Evolutionary conservation across 2,113 vertebrate genomes (phyloP).

Genomic region (Oryzias curvinotus): DNA sequence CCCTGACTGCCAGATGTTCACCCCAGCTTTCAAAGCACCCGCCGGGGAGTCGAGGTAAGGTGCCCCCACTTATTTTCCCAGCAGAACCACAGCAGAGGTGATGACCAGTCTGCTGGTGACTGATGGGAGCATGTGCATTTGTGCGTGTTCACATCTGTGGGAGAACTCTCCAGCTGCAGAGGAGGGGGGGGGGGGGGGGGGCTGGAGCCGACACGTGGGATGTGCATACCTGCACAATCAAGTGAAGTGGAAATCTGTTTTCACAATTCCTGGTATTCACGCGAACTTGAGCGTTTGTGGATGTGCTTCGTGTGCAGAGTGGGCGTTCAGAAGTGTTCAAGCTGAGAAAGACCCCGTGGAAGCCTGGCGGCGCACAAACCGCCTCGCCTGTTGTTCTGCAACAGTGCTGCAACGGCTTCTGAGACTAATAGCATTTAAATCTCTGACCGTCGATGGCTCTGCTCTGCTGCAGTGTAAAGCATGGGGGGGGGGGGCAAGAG

Average conservation of each 20-base stretch:
- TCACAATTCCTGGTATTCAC: not conserved
- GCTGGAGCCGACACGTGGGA: conserved; percentile 28
- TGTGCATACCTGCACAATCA: not conserved
- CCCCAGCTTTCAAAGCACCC: conserved; percentile 61
- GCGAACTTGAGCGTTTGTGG: conserved; percentile 9
- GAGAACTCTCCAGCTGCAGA: conserved; percentile 61
- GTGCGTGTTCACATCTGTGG: conserved; percentile 27
- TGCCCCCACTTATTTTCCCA: conserved; percentile 8
- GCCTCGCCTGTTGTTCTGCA: conserved; percentile 39
- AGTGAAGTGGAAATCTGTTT: conserved; percentile 7
- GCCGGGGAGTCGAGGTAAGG: conserved; percentile 66
- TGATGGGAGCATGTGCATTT: conserved; percentile 20
- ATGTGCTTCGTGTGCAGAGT: not conserved
- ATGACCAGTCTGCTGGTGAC: conserved; percentile 13
- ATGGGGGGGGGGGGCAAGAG: conserved; percentile 8
- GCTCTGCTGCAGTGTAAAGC: conserved; percentile 22
- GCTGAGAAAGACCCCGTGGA: conserved; percentile 3
- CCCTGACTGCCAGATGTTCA: conserved; percentile 64
- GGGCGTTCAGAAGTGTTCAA: not conserved
- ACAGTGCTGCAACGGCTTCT: conserved; percentile 47
- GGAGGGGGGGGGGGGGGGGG: not conserved
- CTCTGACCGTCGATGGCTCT: conserved; percentile 19
- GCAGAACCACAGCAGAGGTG: conserved; percentile 5
- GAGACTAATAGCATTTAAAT: conserved; percentile 11
- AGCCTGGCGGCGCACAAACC: conserved; percentile 14